Evolutionary conservation across 1,140 invertebrate species (phyloP).

Genomic region (Brachionus rotundiformis): DNA sequence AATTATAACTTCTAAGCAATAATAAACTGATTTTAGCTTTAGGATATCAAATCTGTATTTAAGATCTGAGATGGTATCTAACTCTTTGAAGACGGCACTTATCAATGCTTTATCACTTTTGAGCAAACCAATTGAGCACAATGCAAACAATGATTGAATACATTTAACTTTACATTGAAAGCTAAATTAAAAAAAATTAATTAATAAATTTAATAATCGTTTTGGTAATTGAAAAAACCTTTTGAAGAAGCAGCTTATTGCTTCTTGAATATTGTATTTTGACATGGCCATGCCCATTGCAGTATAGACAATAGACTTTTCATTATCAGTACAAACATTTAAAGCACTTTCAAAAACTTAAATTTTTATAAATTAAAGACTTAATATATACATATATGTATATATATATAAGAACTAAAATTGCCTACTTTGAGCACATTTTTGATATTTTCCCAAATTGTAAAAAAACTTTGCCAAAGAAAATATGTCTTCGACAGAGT

Average conservation of each 20-base stretch:
- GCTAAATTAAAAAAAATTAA: not conserved
- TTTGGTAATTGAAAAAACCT: slow-evolving; percentile 33
- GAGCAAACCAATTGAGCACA: slow-evolving; percentile 42
- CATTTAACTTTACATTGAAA: slow-evolving; percentile 51
- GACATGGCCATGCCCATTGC: slow-evolving; percentile 50
- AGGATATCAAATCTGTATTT: slow-evolving; percentile 51
- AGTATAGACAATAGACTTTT: slow-evolving; percentile 49
- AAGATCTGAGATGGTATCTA: slow-evolving; percentile 36
- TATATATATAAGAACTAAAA: not conserved
- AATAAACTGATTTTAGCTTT: slow-evolving; percentile 50
- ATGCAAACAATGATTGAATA: slow-evolving; percentile 49
- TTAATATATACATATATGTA: not conserved
- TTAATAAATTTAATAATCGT: not conserved
- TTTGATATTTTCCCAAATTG: slow-evolving; percentile 45
- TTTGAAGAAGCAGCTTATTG: slow-evolving; percentile 46
- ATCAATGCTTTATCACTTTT: slow-evolving; percentile 44
- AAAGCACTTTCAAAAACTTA: slow-evolving; percentile 51
- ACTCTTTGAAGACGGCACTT: slow-evolving; percentile 35
- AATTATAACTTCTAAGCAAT: slow-evolving; percentile 22
- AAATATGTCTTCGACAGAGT: slow-evolving; percentile 46
- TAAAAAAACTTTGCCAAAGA: slow-evolving; percentile 45
- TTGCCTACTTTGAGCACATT: slow-evolving; percentile 44
- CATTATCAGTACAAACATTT: not conserved
- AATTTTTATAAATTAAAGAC: not conserved
- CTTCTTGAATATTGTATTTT: slow-evolving; percentile 51